Evolutionary conservation across 2,797 vertebrate genomes (phyloP).

Genomic region (Rhynchonycteris naso): DNA sequence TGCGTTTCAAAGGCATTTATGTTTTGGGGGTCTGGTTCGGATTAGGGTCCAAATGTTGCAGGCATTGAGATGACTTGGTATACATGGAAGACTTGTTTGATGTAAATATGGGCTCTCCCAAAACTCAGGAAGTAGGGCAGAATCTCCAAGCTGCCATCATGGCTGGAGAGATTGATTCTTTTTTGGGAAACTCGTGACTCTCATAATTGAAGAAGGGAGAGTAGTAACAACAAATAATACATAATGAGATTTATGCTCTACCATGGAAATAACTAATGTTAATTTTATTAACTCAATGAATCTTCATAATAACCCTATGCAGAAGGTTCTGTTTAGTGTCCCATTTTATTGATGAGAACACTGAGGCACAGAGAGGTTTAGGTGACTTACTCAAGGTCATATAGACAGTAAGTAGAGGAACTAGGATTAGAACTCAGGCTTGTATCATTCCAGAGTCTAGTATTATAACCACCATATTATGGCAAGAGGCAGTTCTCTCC

Average conservation of each 20-base stretch:
- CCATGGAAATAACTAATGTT: background rate
- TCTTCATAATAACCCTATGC: background rate
- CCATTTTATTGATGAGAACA: slow-evolving; percentile 16
- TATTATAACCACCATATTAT: background rate
- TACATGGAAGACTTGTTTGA: background rate
- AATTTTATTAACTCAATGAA: slow-evolving; percentile 13
- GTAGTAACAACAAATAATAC: background rate
- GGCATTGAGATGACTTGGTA: background rate
- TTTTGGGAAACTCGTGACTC: background rate
- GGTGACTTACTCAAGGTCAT: background rate
- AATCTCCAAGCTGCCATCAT: background rate
- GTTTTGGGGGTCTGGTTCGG: background rate
- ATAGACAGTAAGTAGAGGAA: background rate
- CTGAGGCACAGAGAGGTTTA: background rate
- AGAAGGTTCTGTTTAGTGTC: background rate
- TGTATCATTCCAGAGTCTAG: background rate
- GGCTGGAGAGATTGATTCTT: background rate
- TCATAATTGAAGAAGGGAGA: background rate
- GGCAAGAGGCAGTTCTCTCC: background rate
- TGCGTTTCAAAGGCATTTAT: slow-evolving; percentile 33
- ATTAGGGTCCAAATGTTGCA: background rate
- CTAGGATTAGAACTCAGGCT: background rate
- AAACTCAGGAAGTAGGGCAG: background rate
- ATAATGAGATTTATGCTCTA: background rate
- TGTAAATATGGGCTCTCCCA: background rate